Evolutionary conservation across 2,888 invertebrate genomes (phyloP).

Genomic region (Agrochola macilenta): DNA sequence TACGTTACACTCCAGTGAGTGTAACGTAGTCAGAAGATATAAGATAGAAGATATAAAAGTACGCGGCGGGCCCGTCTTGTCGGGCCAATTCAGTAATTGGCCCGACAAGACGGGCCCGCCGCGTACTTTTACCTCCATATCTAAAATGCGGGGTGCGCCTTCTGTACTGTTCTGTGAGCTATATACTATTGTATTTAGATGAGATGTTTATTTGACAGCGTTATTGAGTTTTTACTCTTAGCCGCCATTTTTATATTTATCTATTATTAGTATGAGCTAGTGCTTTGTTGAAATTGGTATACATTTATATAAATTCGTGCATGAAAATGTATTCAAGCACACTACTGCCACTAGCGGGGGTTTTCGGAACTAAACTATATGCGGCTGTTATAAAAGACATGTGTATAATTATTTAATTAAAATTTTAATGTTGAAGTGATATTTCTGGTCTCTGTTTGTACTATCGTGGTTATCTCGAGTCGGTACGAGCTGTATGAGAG

Average conservation of each 20-base stretch:
- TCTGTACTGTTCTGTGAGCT: too few relatives aligned
- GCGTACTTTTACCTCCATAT: too few relatives aligned
- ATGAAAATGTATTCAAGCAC: conserved; percentile 4
- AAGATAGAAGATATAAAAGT: too few relatives aligned
- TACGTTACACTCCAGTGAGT: too few relatives aligned
- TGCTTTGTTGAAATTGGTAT: neutral
- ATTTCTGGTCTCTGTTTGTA: conserved; percentile 27
- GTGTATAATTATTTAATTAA: conserved; percentile 38
- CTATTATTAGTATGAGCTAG: neutral
- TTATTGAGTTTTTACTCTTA: neutral
- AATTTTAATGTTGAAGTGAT: conserved; percentile 43
- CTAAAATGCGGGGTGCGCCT: too few relatives aligned
- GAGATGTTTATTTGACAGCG: too few relatives aligned
- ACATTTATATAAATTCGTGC: neutral
- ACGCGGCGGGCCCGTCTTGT: too few relatives aligned
- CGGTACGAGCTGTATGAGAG: too few relatives aligned
- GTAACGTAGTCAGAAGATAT: too few relatives aligned
- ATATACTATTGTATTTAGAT: too few relatives aligned
- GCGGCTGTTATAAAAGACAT: conserved; percentile 52
- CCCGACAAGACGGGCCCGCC: too few relatives aligned
- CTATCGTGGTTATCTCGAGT: conserved; percentile 22
- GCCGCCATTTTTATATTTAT: neutral
- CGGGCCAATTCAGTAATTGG: too few relatives aligned
- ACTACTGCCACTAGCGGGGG: conserved; percentile 34
- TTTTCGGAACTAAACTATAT: conserved; percentile 47